Conservation (phyloP, 1,140 invertebrate genomes). For the Stegodyphus mimosarum region DNA sequence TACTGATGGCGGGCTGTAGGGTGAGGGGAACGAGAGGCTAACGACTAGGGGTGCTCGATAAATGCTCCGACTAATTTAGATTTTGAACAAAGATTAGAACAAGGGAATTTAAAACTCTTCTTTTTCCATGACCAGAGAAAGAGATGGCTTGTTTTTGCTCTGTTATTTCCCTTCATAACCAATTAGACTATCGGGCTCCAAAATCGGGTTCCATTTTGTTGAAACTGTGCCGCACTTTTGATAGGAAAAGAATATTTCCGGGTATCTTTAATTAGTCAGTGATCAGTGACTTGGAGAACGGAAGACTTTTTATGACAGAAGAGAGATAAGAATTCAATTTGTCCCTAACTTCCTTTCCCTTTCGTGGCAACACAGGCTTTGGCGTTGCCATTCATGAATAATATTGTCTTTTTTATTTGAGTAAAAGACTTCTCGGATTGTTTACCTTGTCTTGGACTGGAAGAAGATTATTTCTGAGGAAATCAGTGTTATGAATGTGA, state of each 20-base stretch:
- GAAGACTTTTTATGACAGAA: no score
- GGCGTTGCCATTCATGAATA: no score
- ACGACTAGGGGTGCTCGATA: not conserved
- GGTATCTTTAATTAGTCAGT: conserved; percentile 12
- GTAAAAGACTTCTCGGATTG: no score
- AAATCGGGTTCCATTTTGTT: not conserved
- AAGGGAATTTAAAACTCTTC: not conserved
- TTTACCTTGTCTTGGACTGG: no score
- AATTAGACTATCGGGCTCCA: conserved; percentile 7
- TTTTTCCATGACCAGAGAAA: not conserved
- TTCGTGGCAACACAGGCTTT: no score
- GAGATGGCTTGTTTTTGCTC: not conserved
- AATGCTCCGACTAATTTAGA: conserved; percentile 12
- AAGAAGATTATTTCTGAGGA: no score
- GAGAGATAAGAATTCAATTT: no score
- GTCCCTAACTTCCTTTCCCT: no score
- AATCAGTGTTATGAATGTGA: no score
- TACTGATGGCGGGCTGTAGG: no score
- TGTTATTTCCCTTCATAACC: conserved; percentile 1
- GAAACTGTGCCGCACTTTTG: not conserved
- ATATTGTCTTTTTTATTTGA: no score
- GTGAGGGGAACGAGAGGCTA: no score
- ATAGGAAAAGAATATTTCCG: not conserved
- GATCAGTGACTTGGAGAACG: not conserved
- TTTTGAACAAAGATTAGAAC: conserved; percentile 1